These are phyloP conservation scores for Conus canariensis DNA, from an alignment of 2,888 invertebrate genomes.

Conservation along the genomic window DNA sequence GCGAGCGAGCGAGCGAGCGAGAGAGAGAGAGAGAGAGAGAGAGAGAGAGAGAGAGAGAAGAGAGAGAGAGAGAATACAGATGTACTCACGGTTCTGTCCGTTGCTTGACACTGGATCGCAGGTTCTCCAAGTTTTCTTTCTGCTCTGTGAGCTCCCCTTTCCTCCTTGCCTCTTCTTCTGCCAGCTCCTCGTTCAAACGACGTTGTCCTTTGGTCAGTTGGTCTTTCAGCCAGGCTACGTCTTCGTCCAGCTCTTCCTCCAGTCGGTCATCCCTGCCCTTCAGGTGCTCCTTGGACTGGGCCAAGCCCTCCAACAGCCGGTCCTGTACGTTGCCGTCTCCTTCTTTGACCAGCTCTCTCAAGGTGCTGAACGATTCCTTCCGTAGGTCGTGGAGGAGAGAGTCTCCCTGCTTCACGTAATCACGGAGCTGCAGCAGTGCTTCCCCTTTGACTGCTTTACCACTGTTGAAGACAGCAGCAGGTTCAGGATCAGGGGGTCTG, in stretches of 20 bases:
- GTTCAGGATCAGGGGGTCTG: no score
- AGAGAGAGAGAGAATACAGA: no score
- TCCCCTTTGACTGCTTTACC: no score
- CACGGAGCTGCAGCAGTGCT: no score
- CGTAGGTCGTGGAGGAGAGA: no score
- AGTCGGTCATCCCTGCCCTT: neutral
- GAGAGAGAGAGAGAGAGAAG: neutral
- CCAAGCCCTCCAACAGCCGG: neutral
- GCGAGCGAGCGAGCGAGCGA: neutral
- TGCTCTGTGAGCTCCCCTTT: neutral
- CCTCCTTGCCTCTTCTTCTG: neutral
- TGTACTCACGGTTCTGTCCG: neutral
- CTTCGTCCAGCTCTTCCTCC: conserved; percentile 13
- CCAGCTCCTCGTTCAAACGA: neutral
- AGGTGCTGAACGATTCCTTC: no score
- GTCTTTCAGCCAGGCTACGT: neutral
- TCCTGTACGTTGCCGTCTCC: neutral
- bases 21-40: neutral
- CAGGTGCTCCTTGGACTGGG: neutral
- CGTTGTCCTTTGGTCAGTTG: neutral
- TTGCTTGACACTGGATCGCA: neutral
- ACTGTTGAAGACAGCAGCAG: no score
- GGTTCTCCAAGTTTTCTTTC: neutral
- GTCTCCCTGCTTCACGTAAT: no score
- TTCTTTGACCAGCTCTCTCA: no score